phyloP scores from a whole-genome alignment of 1,140 invertebrate species.

The Araneus ventricosus region DNA sequence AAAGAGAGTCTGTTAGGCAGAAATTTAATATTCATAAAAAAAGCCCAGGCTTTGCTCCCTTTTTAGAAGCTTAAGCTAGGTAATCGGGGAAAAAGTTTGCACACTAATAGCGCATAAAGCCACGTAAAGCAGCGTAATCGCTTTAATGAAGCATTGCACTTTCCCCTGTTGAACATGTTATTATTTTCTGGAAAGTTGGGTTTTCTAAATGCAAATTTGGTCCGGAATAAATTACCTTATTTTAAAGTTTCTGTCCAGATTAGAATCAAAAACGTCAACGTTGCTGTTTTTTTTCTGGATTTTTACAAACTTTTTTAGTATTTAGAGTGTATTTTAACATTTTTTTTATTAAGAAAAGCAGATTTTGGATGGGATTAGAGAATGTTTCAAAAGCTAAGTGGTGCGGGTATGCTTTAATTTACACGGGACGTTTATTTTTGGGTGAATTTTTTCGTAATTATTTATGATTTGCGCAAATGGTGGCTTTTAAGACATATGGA shows the following conservation, averaged over 20 bases:
- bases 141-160: conserved; percentile 12
- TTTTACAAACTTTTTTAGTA: not conserved
- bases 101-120: not conserved
- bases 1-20: not conserved
- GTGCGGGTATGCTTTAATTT: not conserved
- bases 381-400: not conserved
- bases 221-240: conserved; percentile 30
- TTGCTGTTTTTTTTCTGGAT: not conserved
- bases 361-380: not conserved
- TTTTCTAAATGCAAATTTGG: conserved; percentile 34
- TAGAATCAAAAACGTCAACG: not conserved
- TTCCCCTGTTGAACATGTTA: not conserved
- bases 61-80: not conserved
- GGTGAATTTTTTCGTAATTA: not conserved
- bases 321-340: not conserved
- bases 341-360: not conserved
- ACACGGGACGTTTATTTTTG: not conserved
- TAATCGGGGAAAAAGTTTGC: not conserved
- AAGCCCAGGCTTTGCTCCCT: not conserved
- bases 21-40: conserved; percentile 41
- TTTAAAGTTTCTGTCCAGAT: conserved; percentile 33
- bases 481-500: not conserved
- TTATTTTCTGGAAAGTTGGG: conserved; percentile 10
- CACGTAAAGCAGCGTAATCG: not conserved
- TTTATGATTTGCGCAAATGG: not conserved